Evolutionary conservation across 2,888 invertebrate species (phyloP).

Genomic region (Cantharis lateralis): DNA sequence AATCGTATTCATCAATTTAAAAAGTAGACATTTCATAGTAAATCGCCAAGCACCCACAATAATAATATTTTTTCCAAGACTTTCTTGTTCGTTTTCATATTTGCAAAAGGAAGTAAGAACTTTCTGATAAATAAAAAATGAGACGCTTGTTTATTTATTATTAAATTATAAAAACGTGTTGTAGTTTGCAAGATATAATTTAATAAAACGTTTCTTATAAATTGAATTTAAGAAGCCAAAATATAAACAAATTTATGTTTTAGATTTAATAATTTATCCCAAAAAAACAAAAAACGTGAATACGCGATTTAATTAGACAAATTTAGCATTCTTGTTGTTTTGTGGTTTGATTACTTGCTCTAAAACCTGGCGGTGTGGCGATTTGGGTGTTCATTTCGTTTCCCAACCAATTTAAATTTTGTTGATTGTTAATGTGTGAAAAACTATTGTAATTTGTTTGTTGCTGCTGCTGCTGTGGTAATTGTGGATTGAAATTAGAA

Average conservation of each 20-base stretch:
- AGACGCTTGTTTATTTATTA: background rate
- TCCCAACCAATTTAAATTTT: slow-evolving; percentile 51
- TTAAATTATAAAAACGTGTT: background rate
- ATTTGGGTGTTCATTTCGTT: slow-evolving; percentile 53
- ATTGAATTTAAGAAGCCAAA: background rate
- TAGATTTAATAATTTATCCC: background rate
- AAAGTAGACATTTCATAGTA: slow-evolving; percentile 23
- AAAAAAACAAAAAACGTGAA: background rate
- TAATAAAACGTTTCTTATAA: background rate
- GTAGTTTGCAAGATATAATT: background rate
- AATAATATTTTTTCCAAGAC: background rate
- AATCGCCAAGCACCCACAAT: slow-evolving; percentile 31
- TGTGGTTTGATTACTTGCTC: slow-evolving; percentile 43
- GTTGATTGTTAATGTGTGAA: slow-evolving; percentile 38
- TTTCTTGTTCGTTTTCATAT: background rate
- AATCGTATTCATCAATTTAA: slow-evolving; percentile 22
- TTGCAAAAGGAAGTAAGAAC: background rate
- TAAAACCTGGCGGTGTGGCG: slow-evolving; percentile 55
- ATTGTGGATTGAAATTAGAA: slow-evolving; percentile 50
- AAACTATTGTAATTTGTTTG: slow-evolving; percentile 36
- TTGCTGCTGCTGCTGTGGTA: slow-evolving; percentile 4
- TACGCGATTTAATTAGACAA: background rate
- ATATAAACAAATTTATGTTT: background rate
- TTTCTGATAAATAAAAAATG: background rate
- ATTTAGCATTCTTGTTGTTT: slow-evolving; percentile 54